Evolutionary conservation across 2,113 vertebrate species (phyloP).

Genomic region (Columba livia): DNA sequence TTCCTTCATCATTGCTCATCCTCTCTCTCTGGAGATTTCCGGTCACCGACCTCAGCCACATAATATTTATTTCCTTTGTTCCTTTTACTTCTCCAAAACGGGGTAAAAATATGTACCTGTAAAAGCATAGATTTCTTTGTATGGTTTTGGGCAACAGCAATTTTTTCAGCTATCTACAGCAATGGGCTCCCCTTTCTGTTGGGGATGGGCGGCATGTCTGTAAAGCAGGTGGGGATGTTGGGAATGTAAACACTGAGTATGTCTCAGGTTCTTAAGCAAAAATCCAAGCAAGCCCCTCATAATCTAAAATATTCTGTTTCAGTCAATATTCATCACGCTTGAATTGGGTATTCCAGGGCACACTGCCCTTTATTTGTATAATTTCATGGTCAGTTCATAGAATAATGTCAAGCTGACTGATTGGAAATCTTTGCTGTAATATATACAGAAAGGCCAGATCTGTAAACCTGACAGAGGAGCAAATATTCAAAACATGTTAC

Average conservation of each 20-base stretch:
- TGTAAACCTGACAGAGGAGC: not conserved
- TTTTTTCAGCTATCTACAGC: not conserved
- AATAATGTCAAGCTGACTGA: not conserved
- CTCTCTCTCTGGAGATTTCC: not conserved
- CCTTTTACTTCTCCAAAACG: not conserved
- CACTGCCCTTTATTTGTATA: not conserved
- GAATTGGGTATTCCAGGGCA: not conserved
- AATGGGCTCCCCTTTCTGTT: not conserved
- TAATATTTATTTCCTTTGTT: not conserved
- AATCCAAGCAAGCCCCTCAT: not conserved
- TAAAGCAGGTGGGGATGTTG: not conserved
- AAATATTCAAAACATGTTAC: not conserved
- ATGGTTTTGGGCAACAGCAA: not conserved
- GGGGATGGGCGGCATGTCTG: not conserved
- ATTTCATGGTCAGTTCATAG: not conserved
- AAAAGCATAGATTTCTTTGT: not conserved
- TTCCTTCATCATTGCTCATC: not conserved
- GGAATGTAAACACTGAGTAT: not conserved
- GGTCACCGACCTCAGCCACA: not conserved
- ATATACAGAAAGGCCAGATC: not conserved
- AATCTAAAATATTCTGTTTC: not conserved
- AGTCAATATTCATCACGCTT: not conserved
- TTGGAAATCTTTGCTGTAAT: not conserved
- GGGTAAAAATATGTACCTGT: not conserved
- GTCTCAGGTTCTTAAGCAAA: not conserved